These are phyloP conservation scores for Lutjanus erythropterus DNA, from an alignment of 2,113 vertebrate species.

Conservation along the genomic window DNA sequence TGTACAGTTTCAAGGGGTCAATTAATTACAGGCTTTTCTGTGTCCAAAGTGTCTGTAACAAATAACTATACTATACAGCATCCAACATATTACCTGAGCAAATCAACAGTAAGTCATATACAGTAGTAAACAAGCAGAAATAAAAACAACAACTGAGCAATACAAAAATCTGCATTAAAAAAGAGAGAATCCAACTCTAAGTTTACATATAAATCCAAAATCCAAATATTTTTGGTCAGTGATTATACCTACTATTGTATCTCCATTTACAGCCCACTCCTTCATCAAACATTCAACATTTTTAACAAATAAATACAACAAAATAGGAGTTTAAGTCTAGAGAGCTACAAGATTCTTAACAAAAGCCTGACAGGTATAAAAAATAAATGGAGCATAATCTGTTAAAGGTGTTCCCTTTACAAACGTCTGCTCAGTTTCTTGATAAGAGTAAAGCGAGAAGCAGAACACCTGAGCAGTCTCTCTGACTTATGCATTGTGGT, in stretches of 20 bases:
- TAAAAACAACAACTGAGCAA: conserved; percentile 11
- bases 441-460: neutral
- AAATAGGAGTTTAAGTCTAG: conserved; percentile 30
- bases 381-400: conserved; percentile 55
- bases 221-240: conserved; percentile 33
- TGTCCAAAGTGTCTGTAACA: conserved; percentile 32
- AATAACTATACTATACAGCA: conserved; percentile 51
- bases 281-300: conserved; percentile 33
- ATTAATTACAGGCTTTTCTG: neutral
- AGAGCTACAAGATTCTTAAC: conserved; percentile 14
- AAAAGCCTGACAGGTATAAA: conserved; percentile 33
- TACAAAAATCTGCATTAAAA: conserved; percentile 32
- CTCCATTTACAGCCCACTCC: neutral
- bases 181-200: conserved; percentile 13
- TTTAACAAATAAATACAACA: conserved; percentile 67
- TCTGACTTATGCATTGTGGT: conserved; percentile 9
- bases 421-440: conserved; percentile 26
- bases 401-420: conserved; percentile 37
- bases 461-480: neutral
- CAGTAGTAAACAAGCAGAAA: conserved; percentile 53
- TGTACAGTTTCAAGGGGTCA: conserved; percentile 5
- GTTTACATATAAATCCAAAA: neutral
- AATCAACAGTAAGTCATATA: conserved; percentile 42
- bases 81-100: conserved; percentile 73
- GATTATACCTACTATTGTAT: conserved; percentile 7